Evolutionary conservation across 2,888 invertebrate species (phyloP), one percentile per base, ranked within the genome.

Genomic region (Antheraea yamamai): DNA sequence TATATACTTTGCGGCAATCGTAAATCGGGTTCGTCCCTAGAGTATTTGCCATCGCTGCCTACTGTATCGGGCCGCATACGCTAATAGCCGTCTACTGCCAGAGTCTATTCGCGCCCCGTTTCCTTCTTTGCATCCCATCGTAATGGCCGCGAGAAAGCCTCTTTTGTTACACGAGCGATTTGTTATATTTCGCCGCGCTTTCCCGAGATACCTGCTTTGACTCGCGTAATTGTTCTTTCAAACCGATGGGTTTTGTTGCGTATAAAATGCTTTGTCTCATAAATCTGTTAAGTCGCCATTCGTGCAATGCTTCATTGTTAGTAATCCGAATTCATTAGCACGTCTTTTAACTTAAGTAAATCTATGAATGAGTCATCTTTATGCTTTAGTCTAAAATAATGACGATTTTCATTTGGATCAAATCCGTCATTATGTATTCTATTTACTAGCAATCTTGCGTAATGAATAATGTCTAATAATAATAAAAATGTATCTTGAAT

Each of bases 91-190:
- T 85, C 81, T 79, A 79, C 83, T 82, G 79, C 82, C 82, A 81
- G 79, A 78, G 79, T 74, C 80, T 85, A 83, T 86, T 85, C 85
- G 83, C 86, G 83, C 83, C 87, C 84, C 84, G 85, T 85, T 87
- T 87, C 87, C 86, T 86, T 87, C 89, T 85, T 86, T 91, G 88
- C 89, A 88, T 88, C 90, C 85, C 90, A 86, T 85, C 88, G 91
- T 94, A 94, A 95, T 94, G 93, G 94, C 90, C 91, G 88, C 91
- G 88, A 90, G 91, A 94, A 94, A 94, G 94, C 94, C 92, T 92
- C 94, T 89, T 91, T 95, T 95, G 94, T 95, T 93, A 90, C 88
- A 88, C 87, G 84, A 90, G 87, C 91, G 91, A 92, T 94, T 93
- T 93, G 93, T 93, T 94, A 92, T 92, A 93, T 94, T 91, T 92